Evolutionary conservation across 2,888 invertebrate species (phyloP).

Genomic region (Leptinotarsa juncta): DNA sequence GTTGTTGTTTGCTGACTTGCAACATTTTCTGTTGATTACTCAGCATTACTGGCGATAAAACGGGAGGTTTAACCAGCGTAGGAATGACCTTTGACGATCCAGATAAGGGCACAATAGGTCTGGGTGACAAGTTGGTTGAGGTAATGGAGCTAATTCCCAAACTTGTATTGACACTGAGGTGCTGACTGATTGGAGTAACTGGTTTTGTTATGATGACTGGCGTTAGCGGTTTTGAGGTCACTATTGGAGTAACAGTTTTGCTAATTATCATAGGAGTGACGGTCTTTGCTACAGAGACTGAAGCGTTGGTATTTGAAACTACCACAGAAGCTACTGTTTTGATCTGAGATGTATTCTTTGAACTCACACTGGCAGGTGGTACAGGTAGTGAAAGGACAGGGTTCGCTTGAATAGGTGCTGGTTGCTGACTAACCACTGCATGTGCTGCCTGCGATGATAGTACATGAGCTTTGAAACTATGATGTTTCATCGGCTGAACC

Average conservation of each 20-base stretch:
- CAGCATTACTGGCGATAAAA: constrained; percentile 51
- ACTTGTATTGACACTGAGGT: constrained; percentile 60
- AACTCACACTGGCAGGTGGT: constrained; percentile 12
- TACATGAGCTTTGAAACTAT: constrained; percentile 74
- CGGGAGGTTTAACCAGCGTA: constrained; percentile 50
- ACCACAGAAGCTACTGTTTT: constrained; percentile 34
- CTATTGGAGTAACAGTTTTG: constrained; percentile 36
- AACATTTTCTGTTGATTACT: constrained; percentile 49
- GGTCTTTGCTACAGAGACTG: constrained; percentile 29
- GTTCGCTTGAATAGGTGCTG: constrained; percentile 34
- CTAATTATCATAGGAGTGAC: constrained; percentile 31
- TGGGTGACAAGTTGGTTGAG: constrained; percentile 59
- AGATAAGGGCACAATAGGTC: constrained; percentile 48
- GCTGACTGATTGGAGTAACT: constrained; percentile 57
- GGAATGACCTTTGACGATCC: constrained; percentile 39
- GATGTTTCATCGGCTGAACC: constrained; percentile 64
- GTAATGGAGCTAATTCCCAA: constrained; percentile 53
- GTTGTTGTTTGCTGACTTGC: constrained; percentile 45
- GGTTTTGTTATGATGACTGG: constrained; percentile 41
- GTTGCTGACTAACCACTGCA: constrained; percentile 56
- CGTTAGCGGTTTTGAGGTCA: constrained; percentile 30
- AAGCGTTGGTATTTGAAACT: constrained; percentile 27
- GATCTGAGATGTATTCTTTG: constrained; percentile 26
- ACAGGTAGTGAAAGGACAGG: constrained; percentile 15
- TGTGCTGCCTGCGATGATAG: constrained; percentile 68